Conservation (phyloP, 2,113 vertebrate genomes). For the Cryptoleucopteryx plumbea region DNA sequence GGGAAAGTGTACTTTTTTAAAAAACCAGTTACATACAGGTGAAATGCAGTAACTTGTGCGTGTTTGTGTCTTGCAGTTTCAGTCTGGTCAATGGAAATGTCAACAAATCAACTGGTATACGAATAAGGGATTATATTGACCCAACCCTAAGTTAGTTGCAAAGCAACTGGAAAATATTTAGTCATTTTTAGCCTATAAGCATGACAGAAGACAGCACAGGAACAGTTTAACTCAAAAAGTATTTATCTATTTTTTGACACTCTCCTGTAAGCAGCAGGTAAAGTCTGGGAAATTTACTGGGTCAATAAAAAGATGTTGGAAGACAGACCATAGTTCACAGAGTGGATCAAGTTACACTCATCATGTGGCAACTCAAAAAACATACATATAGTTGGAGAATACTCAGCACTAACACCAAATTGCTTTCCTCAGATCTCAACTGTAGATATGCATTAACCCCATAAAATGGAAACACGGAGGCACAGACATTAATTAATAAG, state of each 20-base stretch:
- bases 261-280: background rate
- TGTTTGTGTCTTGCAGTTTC: background rate
- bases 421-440: background rate
- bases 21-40: background rate
- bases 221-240: background rate
- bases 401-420: background rate
- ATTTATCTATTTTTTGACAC: background rate
- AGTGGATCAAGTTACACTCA: background rate
- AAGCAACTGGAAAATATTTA: background rate
- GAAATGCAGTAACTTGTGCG: background rate
- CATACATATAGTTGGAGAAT: background rate
- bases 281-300: background rate
- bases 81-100: background rate
- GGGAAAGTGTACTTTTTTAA: background rate
- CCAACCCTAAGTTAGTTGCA: background rate
- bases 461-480: background rate
- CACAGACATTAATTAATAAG: background rate
- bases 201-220: background rate
- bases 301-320: background rate
- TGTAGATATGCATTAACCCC: background rate
- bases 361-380: background rate
- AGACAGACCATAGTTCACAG: background rate
- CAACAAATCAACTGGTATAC: background rate
- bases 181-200: background rate
- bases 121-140: background rate